Percentiles rank a stretch among this genome's conserved stretches.
Conservation (phyloP, 2,113 vertebrate species). For the Prochilodus magdalenae region DNA sequence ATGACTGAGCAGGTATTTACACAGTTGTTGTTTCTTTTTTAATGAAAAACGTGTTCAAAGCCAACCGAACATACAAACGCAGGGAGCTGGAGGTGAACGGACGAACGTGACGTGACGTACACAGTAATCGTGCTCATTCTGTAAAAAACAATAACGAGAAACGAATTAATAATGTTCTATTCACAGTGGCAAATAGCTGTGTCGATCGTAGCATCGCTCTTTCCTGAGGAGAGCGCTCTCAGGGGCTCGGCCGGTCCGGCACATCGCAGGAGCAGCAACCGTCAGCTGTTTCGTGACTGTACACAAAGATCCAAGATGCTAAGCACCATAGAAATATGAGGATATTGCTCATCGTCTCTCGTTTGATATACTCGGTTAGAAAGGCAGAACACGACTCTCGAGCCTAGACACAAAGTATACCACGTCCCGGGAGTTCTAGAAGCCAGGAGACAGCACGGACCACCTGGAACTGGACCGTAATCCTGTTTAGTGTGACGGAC, state of each 20-base stretch:
- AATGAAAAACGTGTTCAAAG: conserved; percentile 23
- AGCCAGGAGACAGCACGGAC: background rate
- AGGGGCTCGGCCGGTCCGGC: background rate
- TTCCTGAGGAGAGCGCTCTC: background rate
- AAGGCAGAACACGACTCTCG: background rate
- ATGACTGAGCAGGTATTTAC: background rate
- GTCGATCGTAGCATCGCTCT: background rate
- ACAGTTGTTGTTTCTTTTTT: background rate
- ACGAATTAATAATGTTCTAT: background rate
- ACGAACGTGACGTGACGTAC: background rate
- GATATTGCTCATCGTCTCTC: background rate
- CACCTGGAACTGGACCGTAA: background rate
- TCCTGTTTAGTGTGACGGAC: no score
- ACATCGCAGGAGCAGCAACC: background rate
- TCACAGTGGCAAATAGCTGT: background rate
- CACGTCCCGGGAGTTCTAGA: background rate
- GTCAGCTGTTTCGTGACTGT: background rate
- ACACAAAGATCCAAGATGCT: background rate
- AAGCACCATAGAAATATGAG: background rate
- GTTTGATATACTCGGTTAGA: background rate
- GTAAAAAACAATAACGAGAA: conserved; percentile 13
- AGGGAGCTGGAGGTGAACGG: conserved; percentile 1
- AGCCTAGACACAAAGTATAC: background rate
- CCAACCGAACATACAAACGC: conserved; percentile 32
- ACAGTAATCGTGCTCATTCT: background rate